Evolutionary conservation across 2,113 vertebrate genomes (phyloP).

Genomic region (Pteronura brasiliensis): DNA sequence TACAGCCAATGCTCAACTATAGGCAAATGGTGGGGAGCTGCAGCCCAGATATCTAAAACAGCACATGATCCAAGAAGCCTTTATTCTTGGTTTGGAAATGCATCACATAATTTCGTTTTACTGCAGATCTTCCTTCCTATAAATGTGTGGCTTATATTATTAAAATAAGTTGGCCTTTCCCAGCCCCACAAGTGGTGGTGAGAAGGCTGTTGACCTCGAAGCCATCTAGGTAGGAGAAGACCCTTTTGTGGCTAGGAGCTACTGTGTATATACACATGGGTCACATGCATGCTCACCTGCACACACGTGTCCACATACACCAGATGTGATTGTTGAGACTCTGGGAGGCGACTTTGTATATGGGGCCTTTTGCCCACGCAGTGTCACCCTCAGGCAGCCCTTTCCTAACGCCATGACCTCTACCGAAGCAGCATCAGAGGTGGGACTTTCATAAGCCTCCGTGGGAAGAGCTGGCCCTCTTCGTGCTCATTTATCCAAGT

Average conservation of each 20-base stretch:
- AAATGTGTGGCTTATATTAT: conserved; percentile 43
- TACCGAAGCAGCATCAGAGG: not conserved
- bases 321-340: not conserved
- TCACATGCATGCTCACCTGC: not conserved
- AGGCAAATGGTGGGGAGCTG: not conserved
- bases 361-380: not conserved
- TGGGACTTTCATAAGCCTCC: not conserved
- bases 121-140: conserved; percentile 55
- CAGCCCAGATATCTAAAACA: conserved; percentile 40
- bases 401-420: not conserved
- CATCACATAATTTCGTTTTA: conserved; percentile 56
- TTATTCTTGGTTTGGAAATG: conserved; percentile 52
- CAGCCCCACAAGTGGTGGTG: not conserved
- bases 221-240: not conserved
- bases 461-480: not conserved
- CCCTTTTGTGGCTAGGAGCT: not conserved
- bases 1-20: conserved; percentile 33
- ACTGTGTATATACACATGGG: not conserved
- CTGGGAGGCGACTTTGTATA: not conserved
- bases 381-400: not conserved
- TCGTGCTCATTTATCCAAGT: not conserved
- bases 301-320: not conserved
- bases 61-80: conserved; percentile 58
- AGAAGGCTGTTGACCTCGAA: conserved; percentile 30
- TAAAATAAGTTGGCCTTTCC: conserved; percentile 67